Percentiles rank a stretch among this genome's conserved stretches.
phyloP scores from a whole-genome alignment of 2,113 vertebrate species.

The Apteryx owenii region DNA sequence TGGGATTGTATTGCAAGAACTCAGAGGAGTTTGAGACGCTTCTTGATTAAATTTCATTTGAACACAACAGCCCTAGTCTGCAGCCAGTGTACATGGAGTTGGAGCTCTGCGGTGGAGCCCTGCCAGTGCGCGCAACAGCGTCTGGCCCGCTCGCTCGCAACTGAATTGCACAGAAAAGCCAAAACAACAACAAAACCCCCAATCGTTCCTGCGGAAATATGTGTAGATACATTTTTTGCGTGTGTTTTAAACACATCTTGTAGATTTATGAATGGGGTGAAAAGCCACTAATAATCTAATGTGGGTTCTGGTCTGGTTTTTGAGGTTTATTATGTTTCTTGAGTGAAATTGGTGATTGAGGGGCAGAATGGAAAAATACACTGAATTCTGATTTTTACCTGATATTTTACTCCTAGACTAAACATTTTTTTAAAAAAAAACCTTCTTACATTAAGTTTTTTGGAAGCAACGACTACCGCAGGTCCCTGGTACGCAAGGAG shows the following conservation, averaged over 20 bases:
- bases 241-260: background rate
- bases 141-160: background rate
- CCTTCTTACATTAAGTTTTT: background rate
- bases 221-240: background rate
- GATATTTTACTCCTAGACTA: conserved; percentile 1
- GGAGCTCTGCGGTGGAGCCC: background rate
- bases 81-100: conserved; percentile 57
- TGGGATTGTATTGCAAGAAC: conserved; percentile 64
- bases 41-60: conserved; percentile 71
- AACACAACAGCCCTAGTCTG: conserved; percentile 54
- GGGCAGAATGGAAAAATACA: background rate
- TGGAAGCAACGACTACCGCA: background rate
- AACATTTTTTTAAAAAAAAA: no score
- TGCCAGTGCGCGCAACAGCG: background rate
- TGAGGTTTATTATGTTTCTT: background rate
- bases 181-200: background rate
- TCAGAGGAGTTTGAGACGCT: conserved; percentile 62
- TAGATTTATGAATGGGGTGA: background rate
- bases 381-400: background rate
- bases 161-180: background rate
- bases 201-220: background rate
- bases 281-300: background rate
- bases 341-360: background rate
- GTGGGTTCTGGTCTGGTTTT: background rate
- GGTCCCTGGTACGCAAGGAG: background rate